Evolutionary conservation across 2,888 invertebrate species (phyloP), one percentile per base, ranked within the genome.

Genomic region (Saturnia pavonia): DNA sequence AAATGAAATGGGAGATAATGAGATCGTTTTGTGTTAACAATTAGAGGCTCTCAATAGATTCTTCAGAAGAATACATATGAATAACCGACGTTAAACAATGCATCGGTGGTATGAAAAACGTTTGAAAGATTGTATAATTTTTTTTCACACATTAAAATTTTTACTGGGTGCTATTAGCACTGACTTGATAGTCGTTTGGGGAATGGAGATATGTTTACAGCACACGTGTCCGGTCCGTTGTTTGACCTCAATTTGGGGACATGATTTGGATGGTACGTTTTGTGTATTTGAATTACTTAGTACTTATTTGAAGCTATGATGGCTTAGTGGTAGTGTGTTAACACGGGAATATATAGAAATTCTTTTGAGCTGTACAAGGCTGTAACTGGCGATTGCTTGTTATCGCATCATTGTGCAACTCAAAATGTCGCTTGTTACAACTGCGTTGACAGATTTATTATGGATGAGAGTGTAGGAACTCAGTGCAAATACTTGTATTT

Each of bases 321-420:
- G 19, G 11, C 54, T 22, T 11, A 54, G 22, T 22, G 34, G 34
- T 34, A 6, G 2, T 6, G 34, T 34, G 34, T 34, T 6, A 0
- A 40, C 40, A 40, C 40, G 11, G 9, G 19, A 40, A 9, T 19
- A 22, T 40, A 14, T 63, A 40, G 40, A 40, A 65, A 65, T 65
- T 19, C 65, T 65, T 40, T 72, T 74, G 75, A 76, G 75, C 79
- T 81, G 75, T 76, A 79, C 76, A 82, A 76, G 82, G 82, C 69
- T 79, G 77, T 79, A 82, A 80, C 79, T 78, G 77, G 77, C 73
- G 70, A 74, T 69, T 74, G 78, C 85, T 86, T 85, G 85, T 87
- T 87, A 86, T 82, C 74, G 73, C 70, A 72, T 72, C 72, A 68
- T 75, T 70, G 80, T 79, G 85, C 86, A 85, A 86, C 80, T 87